Conservation (phyloP, 2,888 invertebrate species). For the Oxyscelio sp. region DNA sequence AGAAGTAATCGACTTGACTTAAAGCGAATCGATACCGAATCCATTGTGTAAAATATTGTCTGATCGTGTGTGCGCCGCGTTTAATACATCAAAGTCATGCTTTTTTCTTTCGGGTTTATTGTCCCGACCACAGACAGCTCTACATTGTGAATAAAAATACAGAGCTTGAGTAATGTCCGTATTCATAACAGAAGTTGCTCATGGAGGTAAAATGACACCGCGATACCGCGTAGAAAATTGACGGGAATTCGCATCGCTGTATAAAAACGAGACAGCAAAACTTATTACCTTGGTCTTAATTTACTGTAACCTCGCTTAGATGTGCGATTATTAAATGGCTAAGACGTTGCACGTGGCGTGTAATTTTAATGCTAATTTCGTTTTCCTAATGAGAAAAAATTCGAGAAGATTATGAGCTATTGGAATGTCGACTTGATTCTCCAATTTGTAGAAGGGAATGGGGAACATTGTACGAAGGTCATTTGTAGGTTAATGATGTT, state of each 20-base stretch:
- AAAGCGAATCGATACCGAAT: slow-evolving; percentile 49
- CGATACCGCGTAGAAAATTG: slow-evolving; percentile 50
- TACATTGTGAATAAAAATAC: slow-evolving; percentile 52
- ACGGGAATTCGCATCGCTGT: slow-evolving; percentile 58
- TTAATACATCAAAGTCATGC: slow-evolving; percentile 58
- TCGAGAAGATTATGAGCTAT: neutral
- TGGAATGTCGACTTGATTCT: neutral
- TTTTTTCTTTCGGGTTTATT: slow-evolving; percentile 42
- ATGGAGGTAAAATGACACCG: slow-evolving; percentile 56
- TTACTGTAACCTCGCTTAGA: slow-evolving; percentile 35
- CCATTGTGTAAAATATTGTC: slow-evolving; percentile 48
- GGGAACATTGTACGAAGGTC: no score
- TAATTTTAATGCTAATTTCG: slow-evolving; percentile 43
- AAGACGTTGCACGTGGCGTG: neutral
- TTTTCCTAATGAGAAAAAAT: slow-evolving; percentile 35
- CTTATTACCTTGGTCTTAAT: slow-evolving; percentile 64
- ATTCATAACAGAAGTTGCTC: slow-evolving; percentile 57
- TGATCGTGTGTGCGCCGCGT: slow-evolving; percentile 29
- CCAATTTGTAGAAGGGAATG: neutral
- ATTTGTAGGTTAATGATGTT: no score
- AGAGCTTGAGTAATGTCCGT: slow-evolving; percentile 48
- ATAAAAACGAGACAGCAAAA: slow-evolving; percentile 42
- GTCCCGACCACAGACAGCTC: slow-evolving; percentile 47
- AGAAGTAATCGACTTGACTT: slow-evolving; percentile 34
- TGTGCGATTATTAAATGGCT: slow-evolving; percentile 40